Conservation (phyloP, 30 jellyfish, hydroid and myxozoan genomes). For the Cassiopea xamachana region DNA sequence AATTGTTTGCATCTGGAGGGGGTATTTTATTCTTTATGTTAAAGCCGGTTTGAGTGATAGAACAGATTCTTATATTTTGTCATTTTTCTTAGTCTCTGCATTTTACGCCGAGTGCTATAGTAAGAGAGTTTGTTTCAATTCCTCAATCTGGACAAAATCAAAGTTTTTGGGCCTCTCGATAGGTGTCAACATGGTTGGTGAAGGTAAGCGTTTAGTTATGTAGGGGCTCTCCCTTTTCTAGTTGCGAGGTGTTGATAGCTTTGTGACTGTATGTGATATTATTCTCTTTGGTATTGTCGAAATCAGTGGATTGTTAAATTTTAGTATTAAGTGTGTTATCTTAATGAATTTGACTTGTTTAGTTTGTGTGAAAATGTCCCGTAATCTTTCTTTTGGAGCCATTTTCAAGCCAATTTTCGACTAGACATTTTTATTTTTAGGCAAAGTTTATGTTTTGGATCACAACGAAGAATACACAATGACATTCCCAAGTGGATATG, state of each 20-base stretch:
- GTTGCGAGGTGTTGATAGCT: background rate
- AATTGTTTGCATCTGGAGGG: background rate
- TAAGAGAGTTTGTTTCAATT: slow-evolving; percentile 78
- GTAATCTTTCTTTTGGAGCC: too few species aligned
- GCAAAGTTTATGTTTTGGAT: slow-evolving; percentile 69
- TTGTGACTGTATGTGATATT: too few species aligned
- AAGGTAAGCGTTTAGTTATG: slow-evolving; percentile 52
- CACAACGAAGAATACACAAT: slow-evolving; percentile 94
- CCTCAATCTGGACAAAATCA: slow-evolving; percentile 97
- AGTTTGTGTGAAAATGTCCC: too few species aligned
- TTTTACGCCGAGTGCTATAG: slow-evolving; percentile 95
- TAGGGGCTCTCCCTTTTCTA: background rate
- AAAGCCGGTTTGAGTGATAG: background rate
- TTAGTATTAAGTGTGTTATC: too few species aligned
- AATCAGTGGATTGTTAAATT: too few species aligned
- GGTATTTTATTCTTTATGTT: background rate
- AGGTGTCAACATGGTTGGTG: slow-evolving; percentile 97
- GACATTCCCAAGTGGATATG: slow-evolving; percentile 99
- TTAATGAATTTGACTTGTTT: too few species aligned
- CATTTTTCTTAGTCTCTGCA: slow-evolving; percentile 82
- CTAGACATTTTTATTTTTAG: slow-evolving; percentile 24
- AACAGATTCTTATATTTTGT: too few species aligned
- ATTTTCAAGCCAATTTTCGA: too few species aligned
- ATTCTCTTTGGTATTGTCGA: too few species aligned
- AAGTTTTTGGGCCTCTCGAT: slow-evolving; percentile 96